phyloP scores from a whole-genome alignment of 2,113 vertebrate genomes.

The Panthera leo region DNA sequence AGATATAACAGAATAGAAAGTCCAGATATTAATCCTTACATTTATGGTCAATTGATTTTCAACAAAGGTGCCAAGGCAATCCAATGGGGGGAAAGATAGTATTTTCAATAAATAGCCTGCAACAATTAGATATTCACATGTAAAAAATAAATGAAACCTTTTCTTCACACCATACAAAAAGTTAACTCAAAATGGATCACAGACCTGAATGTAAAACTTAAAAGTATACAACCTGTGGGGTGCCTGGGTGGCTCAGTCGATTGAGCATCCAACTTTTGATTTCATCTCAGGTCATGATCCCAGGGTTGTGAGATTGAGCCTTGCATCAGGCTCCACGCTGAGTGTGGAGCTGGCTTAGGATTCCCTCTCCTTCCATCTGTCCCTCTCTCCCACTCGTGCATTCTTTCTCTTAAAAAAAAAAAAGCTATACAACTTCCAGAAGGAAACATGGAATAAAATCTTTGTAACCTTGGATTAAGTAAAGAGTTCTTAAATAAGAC shows the following conservation, averaged over 20 bases:
- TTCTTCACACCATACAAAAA: background rate
- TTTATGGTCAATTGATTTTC: background rate
- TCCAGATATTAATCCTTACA: background rate
- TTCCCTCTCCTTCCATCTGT: no score
- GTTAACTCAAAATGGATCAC: background rate
- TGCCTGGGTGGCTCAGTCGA: no score
- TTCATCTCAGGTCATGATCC: no score
- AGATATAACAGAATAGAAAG: background rate
- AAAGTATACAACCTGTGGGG: background rate
- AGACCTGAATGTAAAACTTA: background rate
- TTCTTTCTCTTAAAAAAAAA: no score
- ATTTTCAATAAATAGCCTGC: background rate
- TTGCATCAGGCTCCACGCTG: no score
- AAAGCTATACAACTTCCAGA: background rate
- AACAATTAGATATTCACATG: background rate
- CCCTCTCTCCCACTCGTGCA: no score
- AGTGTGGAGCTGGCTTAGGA: no score
- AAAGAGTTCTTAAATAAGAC: background rate
- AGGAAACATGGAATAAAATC: background rate
- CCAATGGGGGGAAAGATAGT: background rate
- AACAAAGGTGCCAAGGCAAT: background rate
- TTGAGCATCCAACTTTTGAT: no score
- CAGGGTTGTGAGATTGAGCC: no score
- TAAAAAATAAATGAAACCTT: background rate
- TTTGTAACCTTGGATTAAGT: background rate